A percentile compares a stretch with the other conserved stretches of the same genome.
Evolutionary conservation across 2,888 invertebrate genomes (phyloP).

Genomic region (Phymatocera aterrima): DNA sequence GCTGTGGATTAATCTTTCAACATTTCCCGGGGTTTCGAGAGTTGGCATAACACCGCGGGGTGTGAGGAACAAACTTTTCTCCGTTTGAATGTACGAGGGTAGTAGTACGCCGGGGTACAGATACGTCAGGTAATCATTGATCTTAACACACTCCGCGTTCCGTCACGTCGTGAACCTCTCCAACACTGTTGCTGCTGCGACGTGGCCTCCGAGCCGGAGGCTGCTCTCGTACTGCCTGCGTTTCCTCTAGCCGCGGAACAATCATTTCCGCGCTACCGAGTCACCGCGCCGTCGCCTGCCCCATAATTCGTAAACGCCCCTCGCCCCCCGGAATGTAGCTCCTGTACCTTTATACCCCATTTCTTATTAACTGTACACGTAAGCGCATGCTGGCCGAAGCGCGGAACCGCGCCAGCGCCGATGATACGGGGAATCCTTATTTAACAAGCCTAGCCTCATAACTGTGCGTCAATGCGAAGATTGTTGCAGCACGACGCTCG

Average conservation of each 20-base stretch:
- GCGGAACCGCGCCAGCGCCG: background rate
- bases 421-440: background rate
- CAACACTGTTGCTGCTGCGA: too few relatives aligned
- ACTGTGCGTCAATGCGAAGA: background rate
- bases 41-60: background rate
- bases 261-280: background rate
- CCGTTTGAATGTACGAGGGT: background rate
- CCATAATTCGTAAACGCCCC: background rate
- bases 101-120: background rate
- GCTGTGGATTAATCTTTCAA: too few relatives aligned
- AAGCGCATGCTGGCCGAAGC: background rate
- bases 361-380: background rate
- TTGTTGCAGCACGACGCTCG: background rate
- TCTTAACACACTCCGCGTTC: background rate
- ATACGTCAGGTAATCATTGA: background rate
- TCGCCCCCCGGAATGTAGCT: background rate
- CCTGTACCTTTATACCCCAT: background rate
- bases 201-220: background rate
- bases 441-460: background rate
- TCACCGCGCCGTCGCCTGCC: background rate
- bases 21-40: too few relatives aligned
- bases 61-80: background rate
- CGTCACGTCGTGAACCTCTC: too few relatives aligned
- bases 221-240: background rate
- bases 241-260: conserved; percentile 14